Evolutionary conservation across 2,113 vertebrate species (phyloP).

Genomic region (Zosterops lateralis): DNA sequence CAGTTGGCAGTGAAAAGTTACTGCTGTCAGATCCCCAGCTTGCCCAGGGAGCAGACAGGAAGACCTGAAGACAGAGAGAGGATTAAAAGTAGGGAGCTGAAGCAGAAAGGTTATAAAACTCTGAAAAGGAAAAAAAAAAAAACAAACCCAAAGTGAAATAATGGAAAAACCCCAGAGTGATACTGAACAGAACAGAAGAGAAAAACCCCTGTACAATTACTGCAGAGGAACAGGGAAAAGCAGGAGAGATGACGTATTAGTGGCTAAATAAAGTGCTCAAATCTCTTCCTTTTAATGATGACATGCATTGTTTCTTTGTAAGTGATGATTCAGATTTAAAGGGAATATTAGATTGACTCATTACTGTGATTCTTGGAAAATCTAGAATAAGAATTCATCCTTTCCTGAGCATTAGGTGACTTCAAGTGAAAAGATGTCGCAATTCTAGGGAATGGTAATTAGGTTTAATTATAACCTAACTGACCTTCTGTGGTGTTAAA

Average conservation of each 20-base stretch:
- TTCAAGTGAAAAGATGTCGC: constrained; percentile 35
- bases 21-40: neutral
- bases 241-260: neutral
- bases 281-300: neutral
- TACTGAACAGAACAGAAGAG: neutral
- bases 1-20: neutral
- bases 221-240: neutral
- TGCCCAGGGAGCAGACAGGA: neutral
- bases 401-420: neutral
- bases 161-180: neutral
- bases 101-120: neutral
- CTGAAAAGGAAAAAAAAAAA: neutral
- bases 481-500: constrained; percentile 53
- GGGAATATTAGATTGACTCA: neutral
- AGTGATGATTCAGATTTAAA: neutral
- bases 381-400: neutral
- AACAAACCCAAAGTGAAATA: neutral
- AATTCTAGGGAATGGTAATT: constrained; percentile 33
- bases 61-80: neutral
- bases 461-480: constrained; percentile 33
- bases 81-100: neutral
- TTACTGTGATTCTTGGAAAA: neutral
- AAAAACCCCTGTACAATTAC: neutral
- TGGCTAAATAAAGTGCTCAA: neutral
- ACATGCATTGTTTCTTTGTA: neutral